A percentile compares a stretch with the other conserved stretches of the same genome.
Evolutionary conservation across 2,113 vertebrate genomes (phyloP).

Genomic region (Sinocyclocheilus maitianheensis): DNA sequence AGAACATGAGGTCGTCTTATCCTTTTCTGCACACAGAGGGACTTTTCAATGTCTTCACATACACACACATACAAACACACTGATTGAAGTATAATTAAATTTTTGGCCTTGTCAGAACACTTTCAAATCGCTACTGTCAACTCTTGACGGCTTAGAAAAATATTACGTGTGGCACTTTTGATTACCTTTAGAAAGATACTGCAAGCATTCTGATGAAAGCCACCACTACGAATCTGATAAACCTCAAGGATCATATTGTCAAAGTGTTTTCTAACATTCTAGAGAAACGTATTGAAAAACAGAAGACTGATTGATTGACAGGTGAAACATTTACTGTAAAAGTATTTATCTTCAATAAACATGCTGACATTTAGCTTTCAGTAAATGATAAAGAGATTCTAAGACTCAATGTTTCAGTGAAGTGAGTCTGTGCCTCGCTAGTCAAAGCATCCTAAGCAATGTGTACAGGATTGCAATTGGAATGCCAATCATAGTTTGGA

Average conservation of each 20-base stretch:
- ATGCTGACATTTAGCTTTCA: too few species aligned
- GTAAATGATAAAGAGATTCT: too few species aligned
- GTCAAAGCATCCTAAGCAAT: too few species aligned
- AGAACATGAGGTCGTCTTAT: too few species aligned
- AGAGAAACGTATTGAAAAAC: background rate
- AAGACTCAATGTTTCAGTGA: too few species aligned
- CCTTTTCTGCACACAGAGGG: too few species aligned
- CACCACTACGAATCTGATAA: background rate
- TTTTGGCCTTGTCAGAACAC: conserved; percentile 10
- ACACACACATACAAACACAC: too few species aligned
- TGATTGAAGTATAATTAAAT: background rate
- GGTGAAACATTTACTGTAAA: background rate
- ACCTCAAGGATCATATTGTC: background rate
- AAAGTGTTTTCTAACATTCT: background rate
- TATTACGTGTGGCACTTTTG: background rate
- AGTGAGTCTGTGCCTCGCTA: too few species aligned
- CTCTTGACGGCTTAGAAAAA: background rate
- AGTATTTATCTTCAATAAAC: background rate
- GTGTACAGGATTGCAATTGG: too few species aligned
- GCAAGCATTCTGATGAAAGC: background rate
- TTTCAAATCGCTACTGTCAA: background rate
- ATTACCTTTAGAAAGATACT: conserved; percentile 5
- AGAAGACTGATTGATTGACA: background rate
- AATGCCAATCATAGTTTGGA: too few species aligned
- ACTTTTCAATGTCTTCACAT: too few species aligned